Evolutionary conservation across 1,140 invertebrate species (phyloP), one percentile per base, ranked within the genome.

Genomic region (Scaptomyza hsui): DNA sequence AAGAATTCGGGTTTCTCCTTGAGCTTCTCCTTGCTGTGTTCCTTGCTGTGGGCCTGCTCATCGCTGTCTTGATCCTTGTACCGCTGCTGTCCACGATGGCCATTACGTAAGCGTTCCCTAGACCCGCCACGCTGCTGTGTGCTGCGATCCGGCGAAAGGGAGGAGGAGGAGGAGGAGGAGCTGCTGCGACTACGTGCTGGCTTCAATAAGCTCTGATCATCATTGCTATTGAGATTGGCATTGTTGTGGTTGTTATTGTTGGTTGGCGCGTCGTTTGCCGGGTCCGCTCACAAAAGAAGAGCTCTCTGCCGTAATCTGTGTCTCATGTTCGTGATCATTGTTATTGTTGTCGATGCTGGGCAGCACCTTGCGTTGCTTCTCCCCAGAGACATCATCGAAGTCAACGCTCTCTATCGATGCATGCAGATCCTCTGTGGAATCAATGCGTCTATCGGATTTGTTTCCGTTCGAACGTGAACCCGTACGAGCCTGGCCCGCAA

Each of bases 281-380:
- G 74, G 15, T n/a, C 92, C 94, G 21, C 94, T 94, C 0, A 94
- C 94, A 78, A 96, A 95, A 0, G 95, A 95, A 0, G 95, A 94
- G 1, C 94, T 95, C 90, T 96, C 96, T 1, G 95, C 94, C 0
- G 94, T 93, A 1, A 95, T 93, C 90, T 96, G 96, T 53, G 93
- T 94, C 86, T 96, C 95, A 7, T 88, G 72, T 86, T 96, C 95
- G 4, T 88, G 72, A 7, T 89, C 75, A 16, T 91, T 81, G 49
- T 72, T 89, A 15, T 90, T 90, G 49, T 78, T 90, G 5, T 90
- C 86, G 5, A 88, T 89, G 61, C 42, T 76, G n/a, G 88, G 35
- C 5, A 89, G 15, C 29, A 78, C 83, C 47, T 90, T 85, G n/a
- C 81, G 70, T 52, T 90, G 89, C 59, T 91, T 91, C 57, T 90